phyloP scores from a whole-genome alignment of 2,797 vertebrate genomes.

The Hemibagrus guttatus region DNA sequence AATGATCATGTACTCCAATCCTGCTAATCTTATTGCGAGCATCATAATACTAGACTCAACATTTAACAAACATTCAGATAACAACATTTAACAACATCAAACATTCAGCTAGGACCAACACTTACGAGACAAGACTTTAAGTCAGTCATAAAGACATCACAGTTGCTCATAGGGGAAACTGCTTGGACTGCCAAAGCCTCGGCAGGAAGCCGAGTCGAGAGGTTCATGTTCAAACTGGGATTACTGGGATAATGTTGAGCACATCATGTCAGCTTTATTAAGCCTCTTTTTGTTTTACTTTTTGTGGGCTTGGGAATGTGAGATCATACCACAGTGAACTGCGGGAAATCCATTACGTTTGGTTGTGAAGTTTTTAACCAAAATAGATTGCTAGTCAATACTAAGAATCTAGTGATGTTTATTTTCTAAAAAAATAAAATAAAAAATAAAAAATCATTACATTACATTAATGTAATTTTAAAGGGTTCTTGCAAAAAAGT shows the following conservation, averaged over 20 bases:
- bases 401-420: too few relatives aligned
- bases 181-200: neutral
- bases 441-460: too few relatives aligned
- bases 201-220: neutral
- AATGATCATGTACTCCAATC: neutral
- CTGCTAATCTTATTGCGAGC: conserved; percentile 4
- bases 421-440: too few relatives aligned
- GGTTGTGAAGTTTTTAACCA: too few relatives aligned
- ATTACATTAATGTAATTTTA: neutral
- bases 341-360: neutral
- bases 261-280: neutral
- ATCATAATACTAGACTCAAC: conserved; percentile 4
- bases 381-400: neutral
- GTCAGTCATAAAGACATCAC: neutral
- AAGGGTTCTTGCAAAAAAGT: neutral
- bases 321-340: neutral
- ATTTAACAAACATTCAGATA: conserved; percentile 12
- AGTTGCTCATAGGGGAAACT: neutral
- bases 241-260: neutral
- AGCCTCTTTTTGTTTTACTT: neutral
- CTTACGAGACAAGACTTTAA: conserved; percentile 12
- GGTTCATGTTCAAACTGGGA: neutral
- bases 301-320: neutral
- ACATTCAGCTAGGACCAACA: conserved; percentile 4
- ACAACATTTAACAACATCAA: conserved; percentile 1